Conservation (phyloP, 1,140 invertebrate species). For the Pomacea maculata region DNA sequence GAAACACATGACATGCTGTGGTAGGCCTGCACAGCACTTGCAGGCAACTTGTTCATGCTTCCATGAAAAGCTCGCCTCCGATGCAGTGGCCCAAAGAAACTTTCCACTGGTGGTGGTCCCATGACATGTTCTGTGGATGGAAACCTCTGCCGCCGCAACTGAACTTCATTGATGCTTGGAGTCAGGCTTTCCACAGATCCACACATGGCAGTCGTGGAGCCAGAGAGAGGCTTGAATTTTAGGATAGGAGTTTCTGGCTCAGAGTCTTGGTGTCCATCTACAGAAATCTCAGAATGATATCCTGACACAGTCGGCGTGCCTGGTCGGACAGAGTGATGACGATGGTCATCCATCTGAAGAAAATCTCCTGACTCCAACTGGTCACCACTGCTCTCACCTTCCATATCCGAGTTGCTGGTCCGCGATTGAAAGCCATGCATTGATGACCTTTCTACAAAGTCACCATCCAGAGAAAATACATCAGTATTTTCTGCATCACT, state of each 20-base stretch:
- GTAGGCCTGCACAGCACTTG: neutral
- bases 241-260: constrained; percentile 8
- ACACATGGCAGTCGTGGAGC: constrained; percentile 18
- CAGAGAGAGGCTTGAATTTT: neutral
- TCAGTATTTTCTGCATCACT: too few species aligned
- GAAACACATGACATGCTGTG: neutral
- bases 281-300: neutral
- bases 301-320: constrained; percentile 5
- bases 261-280: constrained; percentile 3
- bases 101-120: neutral
- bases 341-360: constrained; percentile 11
- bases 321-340: neutral
- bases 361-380: constrained; percentile 5
- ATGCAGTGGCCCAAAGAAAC: constrained; percentile 4
- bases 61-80: constrained; percentile 5
- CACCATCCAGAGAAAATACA: too few species aligned
- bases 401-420: constrained; percentile 1
- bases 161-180: constrained; percentile 1
- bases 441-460: too few species aligned
- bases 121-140: neutral
- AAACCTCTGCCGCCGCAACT: constrained; percentile 17
- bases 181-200: constrained; percentile 17
- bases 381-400: neutral
- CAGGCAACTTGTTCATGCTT: constrained; percentile 11
- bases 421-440: neutral